Evolutionary conservation across 1,140 invertebrate species (phyloP), one percentile per base, ranked within the genome.

Genomic region (Tigriopus japonicus): DNA sequence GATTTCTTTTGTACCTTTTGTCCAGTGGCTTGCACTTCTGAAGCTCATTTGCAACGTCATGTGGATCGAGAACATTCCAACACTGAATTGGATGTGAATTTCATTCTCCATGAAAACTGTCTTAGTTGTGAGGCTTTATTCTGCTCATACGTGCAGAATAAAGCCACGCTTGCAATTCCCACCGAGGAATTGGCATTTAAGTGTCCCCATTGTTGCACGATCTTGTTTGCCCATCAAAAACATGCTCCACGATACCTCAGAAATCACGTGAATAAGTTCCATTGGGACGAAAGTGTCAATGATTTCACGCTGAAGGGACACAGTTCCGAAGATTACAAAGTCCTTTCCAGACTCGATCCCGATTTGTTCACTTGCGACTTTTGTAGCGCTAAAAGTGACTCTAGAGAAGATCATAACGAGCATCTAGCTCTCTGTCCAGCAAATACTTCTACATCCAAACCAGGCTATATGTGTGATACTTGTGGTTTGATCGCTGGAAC

Each of bases 171-270:
- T 17, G 3, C 45, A 15, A 49, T 49, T 49, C 21, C 45, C 13
- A 14, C 6, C 21, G 17, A 42, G 10, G 55, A 58, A 14, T 14
- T 58, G 23, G 40, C 42, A 42, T 58, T 58, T 42, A 58, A 58
- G 55, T 58, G 55, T 23, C 55, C 55, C 1, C 55, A 58, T 42
- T 58, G 55, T 23, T 15, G 28, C 6, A 58, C 42, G 55, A 14
- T 58, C 14, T 58, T 58, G 23, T 17, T 13, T 58, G 17, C 55
- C 3, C 24, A 58, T n/a, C 55, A 58, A 13, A 58, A 58, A 35
- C 21, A 43, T 6, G 21, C 55, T 12, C 17, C 40, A 10, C 24
- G 28, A 17, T 58, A 35, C 35, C 17, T 58, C 1, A 13, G 12
- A 5, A 41, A 58, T 42, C 55, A 58, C 28, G 41, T 58, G 13